These are phyloP conservation scores for Sebastes taczanowskii DNA, from an alignment of 2,797 vertebrate genomes.

Conservation along the genomic window DNA sequence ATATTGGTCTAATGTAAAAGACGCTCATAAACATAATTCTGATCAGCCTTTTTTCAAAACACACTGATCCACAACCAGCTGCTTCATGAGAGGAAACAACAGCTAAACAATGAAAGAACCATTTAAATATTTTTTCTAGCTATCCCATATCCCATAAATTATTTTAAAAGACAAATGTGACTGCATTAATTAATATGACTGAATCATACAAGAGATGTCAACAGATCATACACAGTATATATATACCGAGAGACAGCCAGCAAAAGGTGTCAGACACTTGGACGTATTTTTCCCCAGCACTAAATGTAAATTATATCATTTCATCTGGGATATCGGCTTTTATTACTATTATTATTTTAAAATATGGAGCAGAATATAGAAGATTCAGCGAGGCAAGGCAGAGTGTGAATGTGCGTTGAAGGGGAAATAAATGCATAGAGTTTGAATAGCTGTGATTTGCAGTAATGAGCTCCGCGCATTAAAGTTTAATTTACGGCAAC, in stretches of 20 bases:
- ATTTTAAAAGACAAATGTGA: constrained; percentile 4
- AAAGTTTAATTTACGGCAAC: constrained; percentile 82
- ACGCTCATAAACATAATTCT: constrained; percentile 28
- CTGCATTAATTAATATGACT: constrained; percentile 16
- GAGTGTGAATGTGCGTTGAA: constrained; percentile 57
- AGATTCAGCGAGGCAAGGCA: constrained; percentile 56
- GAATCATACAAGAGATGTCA: constrained; percentile 6
- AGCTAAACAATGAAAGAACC: background rate
- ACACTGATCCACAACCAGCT: constrained; percentile 17
- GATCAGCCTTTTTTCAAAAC: constrained; percentile 30
- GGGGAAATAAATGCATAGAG: constrained; percentile 71
- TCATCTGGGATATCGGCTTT: constrained; percentile 65
- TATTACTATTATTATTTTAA: constrained; percentile 73
- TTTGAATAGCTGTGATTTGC: constrained; percentile 80
- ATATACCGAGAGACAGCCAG: constrained; percentile 8
- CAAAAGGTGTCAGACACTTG: constrained; percentile 28
- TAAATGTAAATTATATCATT: constrained; percentile 58
- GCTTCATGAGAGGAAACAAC: constrained; percentile 24
- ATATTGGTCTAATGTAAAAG: constrained; percentile 10
- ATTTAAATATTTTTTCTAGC: background rate
- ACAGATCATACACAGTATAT: background rate
- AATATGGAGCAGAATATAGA: constrained; percentile 66
- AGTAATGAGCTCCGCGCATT: constrained; percentile 82
- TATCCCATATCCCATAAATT: background rate
- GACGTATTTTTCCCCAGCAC: constrained; percentile 19